These are phyloP conservation scores for Hippotragus niger DNA, from an alignment of 2,113 vertebrate species.

Conservation along the genomic window DNA sequence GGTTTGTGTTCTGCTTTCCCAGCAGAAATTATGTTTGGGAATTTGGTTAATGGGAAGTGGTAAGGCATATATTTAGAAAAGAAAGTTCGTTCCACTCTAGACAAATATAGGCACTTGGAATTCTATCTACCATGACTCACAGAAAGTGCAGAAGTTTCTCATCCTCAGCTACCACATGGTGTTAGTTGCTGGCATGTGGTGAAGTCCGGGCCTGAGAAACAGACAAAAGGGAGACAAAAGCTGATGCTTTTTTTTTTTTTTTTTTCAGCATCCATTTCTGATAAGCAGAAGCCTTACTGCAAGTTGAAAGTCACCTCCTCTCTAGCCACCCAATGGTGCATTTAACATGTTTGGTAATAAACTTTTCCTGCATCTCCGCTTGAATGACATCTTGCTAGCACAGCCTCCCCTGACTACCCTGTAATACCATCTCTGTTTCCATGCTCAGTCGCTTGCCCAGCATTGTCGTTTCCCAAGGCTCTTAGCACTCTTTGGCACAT, in stretches of 20 bases:
- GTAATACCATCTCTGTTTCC: fast-evolving
- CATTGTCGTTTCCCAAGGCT: neutral
- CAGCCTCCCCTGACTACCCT: too few species aligned
- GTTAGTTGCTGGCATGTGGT: neutral
- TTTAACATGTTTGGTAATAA: neutral
- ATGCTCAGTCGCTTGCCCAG: neutral
- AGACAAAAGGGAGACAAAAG: neutral
- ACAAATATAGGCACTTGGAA: constrained; percentile 65
- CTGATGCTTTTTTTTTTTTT: neutral
- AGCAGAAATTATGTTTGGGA: constrained; percentile 65
- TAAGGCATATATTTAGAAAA: constrained; percentile 64
- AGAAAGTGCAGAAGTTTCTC: neutral
- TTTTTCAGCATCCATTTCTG: neutral
- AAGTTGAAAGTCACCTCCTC: neutral
- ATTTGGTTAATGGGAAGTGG: constrained; percentile 65
- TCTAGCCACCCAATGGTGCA: neutral
- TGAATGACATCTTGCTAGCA: neutral
- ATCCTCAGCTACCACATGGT: neutral
- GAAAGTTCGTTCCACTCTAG: constrained; percentile 28
- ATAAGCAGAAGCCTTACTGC: neutral
- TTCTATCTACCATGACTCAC: constrained; percentile 52
- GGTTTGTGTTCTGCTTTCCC: constrained; percentile 45
- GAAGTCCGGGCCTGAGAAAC: neutral
- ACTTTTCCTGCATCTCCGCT: neutral
- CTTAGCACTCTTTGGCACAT: neutral